Evolutionary conservation across 2,113 vertebrate genomes (phyloP).

Genomic region (Rhea pennata): DNA sequence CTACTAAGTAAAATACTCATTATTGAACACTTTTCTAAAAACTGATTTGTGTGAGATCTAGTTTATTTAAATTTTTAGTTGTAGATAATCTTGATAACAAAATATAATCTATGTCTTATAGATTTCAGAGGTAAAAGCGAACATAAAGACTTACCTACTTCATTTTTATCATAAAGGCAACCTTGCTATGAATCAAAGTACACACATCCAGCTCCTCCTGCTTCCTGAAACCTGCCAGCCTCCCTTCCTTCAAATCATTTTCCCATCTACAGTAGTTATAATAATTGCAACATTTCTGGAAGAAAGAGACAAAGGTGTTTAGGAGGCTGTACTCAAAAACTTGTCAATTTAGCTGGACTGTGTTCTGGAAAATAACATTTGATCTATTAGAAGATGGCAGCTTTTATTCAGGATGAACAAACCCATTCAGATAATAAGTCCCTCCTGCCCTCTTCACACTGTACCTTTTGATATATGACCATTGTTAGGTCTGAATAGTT

Average conservation of each 20-base stretch:
- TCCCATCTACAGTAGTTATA: constrained; percentile 27
- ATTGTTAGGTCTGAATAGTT: constrained; percentile 14
- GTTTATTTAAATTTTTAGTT: not conserved
- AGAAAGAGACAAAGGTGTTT: not conserved
- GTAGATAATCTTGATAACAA: not conserved
- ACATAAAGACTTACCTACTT: not conserved
- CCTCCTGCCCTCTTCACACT: not conserved
- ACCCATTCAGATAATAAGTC: constrained; percentile 42
- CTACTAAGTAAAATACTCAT: not conserved
- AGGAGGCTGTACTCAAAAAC: constrained; percentile 12
- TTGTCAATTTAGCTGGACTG: constrained; percentile 2
- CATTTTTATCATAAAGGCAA: not conserved
- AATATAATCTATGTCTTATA: not conserved
- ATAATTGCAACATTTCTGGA: constrained; percentile 28
- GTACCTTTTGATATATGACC: not conserved
- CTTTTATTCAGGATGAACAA: constrained; percentile 57
- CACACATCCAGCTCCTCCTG: not conserved
- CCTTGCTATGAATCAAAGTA: not conserved
- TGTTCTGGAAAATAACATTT: constrained; percentile 27
- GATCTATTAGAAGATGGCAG: constrained; percentile 32
- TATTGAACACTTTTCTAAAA: not conserved
- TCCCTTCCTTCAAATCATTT: constrained; percentile 18
- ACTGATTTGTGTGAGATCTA: not conserved
- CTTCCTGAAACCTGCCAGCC: not conserved
- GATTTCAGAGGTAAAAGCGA: not conserved